Conservation (phyloP, 92 coral and sea anemone species). For the Epizoanthus fatuus region DNA sequence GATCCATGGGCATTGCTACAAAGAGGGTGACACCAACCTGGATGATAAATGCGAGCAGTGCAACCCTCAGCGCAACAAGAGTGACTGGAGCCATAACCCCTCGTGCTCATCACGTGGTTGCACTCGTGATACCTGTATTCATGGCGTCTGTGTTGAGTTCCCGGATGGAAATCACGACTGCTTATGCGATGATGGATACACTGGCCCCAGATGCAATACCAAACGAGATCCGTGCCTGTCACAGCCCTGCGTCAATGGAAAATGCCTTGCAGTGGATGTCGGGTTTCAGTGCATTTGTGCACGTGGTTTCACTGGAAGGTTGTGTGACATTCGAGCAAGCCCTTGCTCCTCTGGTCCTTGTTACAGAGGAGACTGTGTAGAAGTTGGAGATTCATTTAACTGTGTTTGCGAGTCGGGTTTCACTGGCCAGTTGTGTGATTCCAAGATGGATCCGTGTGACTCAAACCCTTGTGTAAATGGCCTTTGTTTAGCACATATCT, state of each 20-base stretch:
- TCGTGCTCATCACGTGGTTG: constrained; percentile 72
- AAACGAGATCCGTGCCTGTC: constrained; percentile 47
- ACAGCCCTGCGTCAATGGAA: constrained; percentile 63
- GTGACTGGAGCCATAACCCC: constrained; percentile 73
- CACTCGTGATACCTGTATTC: constrained; percentile 64
- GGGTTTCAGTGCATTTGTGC: constrained; percentile 73
- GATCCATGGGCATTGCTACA: constrained; percentile 83
- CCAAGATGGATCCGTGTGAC: constrained; percentile 60
- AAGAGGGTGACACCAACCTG: constrained; percentile 58
- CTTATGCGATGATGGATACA: constrained; percentile 82
- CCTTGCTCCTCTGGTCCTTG: constrained; percentile 74
- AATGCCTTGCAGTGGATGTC: constrained; percentile 19
- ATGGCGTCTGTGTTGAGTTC: constrained; percentile 75
- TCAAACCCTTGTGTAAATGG: constrained; percentile 80
- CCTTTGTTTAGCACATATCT: constrained; percentile 48
- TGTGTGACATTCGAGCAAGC: constrained; percentile 57
- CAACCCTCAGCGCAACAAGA: constrained; percentile 52
- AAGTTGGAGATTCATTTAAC: constrained; percentile 31
- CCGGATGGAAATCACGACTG: constrained; percentile 65
- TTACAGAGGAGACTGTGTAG: constrained; percentile 74
- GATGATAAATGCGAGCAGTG: constrained; percentile 76
- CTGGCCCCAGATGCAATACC: constrained; percentile 64
- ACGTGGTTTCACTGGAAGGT: constrained; percentile 69
- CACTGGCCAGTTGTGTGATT: constrained; percentile 58
- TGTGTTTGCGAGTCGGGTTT: constrained; percentile 67